Evolutionary conservation across 2,113 vertebrate genomes (phyloP), one percentile per base, ranked within the genome.

Genomic region (Onychostoma macrolepis): DNA sequence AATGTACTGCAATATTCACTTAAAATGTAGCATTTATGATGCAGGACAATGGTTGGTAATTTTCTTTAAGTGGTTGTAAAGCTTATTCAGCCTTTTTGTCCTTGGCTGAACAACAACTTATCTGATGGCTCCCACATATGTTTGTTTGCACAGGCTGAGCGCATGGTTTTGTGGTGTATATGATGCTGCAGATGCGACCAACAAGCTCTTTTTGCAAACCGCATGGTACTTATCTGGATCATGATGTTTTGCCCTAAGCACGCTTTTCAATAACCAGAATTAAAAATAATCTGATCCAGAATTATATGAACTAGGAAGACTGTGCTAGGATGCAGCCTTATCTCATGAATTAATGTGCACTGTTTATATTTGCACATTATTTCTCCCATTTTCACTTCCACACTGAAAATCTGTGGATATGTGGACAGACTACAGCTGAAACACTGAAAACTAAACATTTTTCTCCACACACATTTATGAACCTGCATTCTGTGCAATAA

Each of bases 81-180:
- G 21, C 71, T 43, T 43, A 43, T 43, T 74, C 24, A 43, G 38
- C 24, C 38, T 74, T 74, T 74, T 74, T 43, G 21, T 43, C 71
- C 71, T n/a, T n/a, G 38, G 21, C 71, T 43, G 38, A 11, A n/a
- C 71, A 74, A 24, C 38, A 43, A 43, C 4, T 74, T 74, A 43
- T 74, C 71, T 43, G 71, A 74, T 43, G 71, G 21, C 71, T 74
- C 71, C 71, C 71, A 74, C 71, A 43, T 41, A 74, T n/a, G 38
- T 74, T 74, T 43, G 38, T 74, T 74, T 74, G 71, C 38, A n/a
- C 36, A n/a, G 36, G 38, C 11, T n/a, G 38, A 74, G 21, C 33
- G 1, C 17, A 71, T 74, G 38, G 71, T 74, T 74, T 74, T n/a
- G 38, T 43, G 38, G 24, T 30, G 6, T 67, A 67, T 15, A 30